phyloP scores from a whole-genome alignment of 2,113 vertebrate genomes.

The Arizona elegans region DNA sequence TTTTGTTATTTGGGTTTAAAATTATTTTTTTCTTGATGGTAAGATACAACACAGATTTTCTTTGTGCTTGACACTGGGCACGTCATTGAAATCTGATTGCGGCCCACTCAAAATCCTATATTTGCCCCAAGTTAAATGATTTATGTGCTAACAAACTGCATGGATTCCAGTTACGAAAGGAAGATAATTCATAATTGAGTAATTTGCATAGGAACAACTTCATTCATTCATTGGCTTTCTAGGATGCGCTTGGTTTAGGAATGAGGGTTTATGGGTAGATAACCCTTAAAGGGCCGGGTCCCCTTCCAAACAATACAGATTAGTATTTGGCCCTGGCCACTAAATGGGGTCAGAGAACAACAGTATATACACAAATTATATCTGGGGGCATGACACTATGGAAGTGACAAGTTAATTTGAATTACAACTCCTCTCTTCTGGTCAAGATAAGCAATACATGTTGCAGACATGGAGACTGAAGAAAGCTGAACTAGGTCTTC shows the following conservation, averaged over 20 bases:
- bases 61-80: neutral
- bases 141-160: neutral
- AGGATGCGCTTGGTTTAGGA: too few species aligned
- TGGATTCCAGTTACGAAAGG: neutral
- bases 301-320: too few species aligned
- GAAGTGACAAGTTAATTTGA: neutral
- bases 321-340: too few species aligned
- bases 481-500: neutral
- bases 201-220: neutral
- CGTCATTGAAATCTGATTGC: neutral
- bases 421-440: neutral
- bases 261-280: too few species aligned
- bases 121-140: neutral
- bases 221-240: slow-evolving; percentile 9
- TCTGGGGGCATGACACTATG: too few species aligned
- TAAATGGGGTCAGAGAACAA: too few species aligned
- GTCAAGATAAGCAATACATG: neutral
- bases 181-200: slow-evolving; percentile 7
- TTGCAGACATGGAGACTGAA: neutral
- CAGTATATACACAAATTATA: too few species aligned
- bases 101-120: neutral
- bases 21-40: too few species aligned
- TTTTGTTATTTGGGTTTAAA: neutral
- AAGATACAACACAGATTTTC: neutral
- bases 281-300: too few species aligned